phyloP scores from a whole-genome alignment of 1,140 invertebrate species.

The Heliothis virescens region DNA sequence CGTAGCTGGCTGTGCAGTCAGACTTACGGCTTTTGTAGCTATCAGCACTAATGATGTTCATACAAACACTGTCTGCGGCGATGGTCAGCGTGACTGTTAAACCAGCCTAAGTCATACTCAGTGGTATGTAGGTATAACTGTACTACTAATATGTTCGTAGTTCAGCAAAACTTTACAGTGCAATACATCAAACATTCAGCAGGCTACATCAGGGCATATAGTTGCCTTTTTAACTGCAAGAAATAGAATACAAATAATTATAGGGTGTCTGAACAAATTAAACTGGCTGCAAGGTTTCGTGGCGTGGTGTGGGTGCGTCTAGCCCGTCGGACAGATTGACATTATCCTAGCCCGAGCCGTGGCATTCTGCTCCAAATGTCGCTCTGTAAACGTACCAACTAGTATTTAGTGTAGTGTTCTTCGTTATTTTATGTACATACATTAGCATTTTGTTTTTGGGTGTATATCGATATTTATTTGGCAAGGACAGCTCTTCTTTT shows the following conservation, averaged over 20 bases:
- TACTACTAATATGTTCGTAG: too few relatives aligned
- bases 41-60: too few relatives aligned
- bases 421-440: conserved; percentile 23
- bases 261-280: conserved; percentile 3
- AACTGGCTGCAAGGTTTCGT: conserved; percentile 10
- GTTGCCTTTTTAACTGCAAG: neutral
- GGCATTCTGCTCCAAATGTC: conserved; percentile 51
- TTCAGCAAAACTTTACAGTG: too few relatives aligned
- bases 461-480: too few relatives aligned
- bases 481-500: too few relatives aligned
- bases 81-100: too few relatives aligned
- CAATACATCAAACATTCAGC: too few relatives aligned
- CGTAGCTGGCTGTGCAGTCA: too few relatives aligned
- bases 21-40: neutral
- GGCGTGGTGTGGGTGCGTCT: conserved; percentile 19
- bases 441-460: neutral
- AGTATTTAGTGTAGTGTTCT: conserved; percentile 19
- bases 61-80: too few relatives aligned
- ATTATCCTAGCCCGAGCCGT: conserved; percentile 45
- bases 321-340: conserved; percentile 46
- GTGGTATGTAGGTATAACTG: too few relatives aligned
- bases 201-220: neutral
- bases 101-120: too few relatives aligned
- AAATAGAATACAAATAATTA: neutral
- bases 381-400: conserved; percentile 42